Percentiles rank a stretch among this genome's conserved stretches.
Evolutionary conservation across 2,113 vertebrate species (phyloP).

Genomic region (Emydura subglobosa): DNA sequence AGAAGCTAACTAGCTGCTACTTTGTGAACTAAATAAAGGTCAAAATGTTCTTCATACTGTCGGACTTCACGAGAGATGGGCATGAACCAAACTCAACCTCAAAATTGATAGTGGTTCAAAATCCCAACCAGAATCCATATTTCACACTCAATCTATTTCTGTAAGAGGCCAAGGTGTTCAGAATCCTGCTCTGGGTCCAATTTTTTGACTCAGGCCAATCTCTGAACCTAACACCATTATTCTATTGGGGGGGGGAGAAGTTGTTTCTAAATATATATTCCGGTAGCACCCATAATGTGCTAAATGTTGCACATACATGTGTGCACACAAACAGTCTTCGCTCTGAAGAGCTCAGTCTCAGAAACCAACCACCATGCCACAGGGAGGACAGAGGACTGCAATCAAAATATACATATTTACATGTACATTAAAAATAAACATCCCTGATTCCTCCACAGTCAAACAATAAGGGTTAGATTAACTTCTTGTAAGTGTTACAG

Average conservation of each 20-base stretch:
- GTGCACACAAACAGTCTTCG: not conserved
- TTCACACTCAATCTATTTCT: not conserved
- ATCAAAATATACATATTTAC: not conserved
- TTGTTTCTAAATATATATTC: not conserved
- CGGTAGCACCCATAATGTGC: not conserved
- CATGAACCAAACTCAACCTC: not conserved
- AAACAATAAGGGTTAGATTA: not conserved
- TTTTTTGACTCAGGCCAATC: not conserved
- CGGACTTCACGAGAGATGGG: constrained; percentile 25
- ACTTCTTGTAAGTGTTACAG: not conserved
- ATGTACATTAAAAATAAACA: not conserved
- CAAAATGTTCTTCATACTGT: constrained; percentile 16
- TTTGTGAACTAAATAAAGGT: constrained; percentile 1
- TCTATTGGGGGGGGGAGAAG: not conserved
- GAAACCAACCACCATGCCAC: not conserved
- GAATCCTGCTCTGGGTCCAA: not conserved
- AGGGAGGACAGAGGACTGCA: not conserved
- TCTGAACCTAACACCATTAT: not conserved
- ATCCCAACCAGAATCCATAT: not conserved
- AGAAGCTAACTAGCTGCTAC: not conserved
- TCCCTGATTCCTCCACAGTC: not conserved
- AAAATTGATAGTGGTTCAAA: not conserved
- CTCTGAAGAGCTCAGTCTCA: not conserved
- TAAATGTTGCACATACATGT: not conserved
- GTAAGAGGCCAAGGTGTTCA: not conserved